Evolutionary conservation across 2,888 invertebrate genomes (phyloP), one percentile per base, ranked within the genome.

Genomic region (Watsonalla cultraria): DNA sequence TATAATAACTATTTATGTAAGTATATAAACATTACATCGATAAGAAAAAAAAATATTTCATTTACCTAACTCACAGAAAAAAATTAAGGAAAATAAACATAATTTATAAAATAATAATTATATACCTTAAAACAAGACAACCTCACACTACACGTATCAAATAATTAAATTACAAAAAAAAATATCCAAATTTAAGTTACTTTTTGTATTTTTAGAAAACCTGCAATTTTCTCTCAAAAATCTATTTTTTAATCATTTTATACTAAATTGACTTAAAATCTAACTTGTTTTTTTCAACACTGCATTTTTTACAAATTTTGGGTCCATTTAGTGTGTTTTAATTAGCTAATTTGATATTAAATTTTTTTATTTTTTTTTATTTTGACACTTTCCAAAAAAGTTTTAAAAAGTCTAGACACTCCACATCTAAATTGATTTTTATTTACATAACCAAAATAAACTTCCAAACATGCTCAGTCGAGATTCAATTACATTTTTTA

Each of bases 1-100:
- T 88, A 90, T 89, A 88, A 89, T 90, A 90, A 90, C 90, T 90
- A 90, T 90, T 86, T 89, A 90, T 88, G 84, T 89, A 90, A 86
- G 84, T 90, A 87, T 90, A 90, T 88, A 90, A 90, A 90, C 90
- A 87, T 88, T 86, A 90, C 88, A 90, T 87, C 76, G 78, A 89
- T 82, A 85, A 83, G 87, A 87, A 89, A 88, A 86, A 88, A 86
- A 86, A 85, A 84, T 82, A 84, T 84, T 88, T 88, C 79, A 87
- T 86, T 89, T 86, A 84, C 80, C 82, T 86, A 90, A 85, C 72
- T 83, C 84, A 86, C 86, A 79, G 37, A 49, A 84, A 83, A 79
- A 74, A 68, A 71, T 76, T 66, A 65, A 75, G 82, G 58, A 58
- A 69, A 73, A 71, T 65, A 78, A 80, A 76, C 74, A 79, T 68